Evolutionary conservation across 2,888 invertebrate species (phyloP).

Genomic region (Pristionchus arcanus): DNA sequence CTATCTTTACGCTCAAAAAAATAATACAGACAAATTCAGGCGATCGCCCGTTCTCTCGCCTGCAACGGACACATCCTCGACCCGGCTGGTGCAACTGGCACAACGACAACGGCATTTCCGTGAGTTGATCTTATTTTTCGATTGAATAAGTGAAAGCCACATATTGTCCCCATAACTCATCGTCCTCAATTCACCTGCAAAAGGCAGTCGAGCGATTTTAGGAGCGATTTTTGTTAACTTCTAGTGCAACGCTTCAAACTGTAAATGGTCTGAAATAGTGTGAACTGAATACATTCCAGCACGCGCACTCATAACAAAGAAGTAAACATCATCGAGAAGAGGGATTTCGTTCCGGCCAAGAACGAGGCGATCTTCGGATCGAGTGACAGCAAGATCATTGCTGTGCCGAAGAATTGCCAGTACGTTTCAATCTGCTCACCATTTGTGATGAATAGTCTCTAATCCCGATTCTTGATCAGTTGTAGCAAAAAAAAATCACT

Average conservation of each 20-base stretch:
- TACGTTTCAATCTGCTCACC: too few species aligned
- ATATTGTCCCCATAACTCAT: too few species aligned
- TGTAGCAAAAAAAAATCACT: too few species aligned
- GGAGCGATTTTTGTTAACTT: too few species aligned
- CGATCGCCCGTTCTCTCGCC: conserved; percentile 8
- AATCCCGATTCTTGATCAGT: too few species aligned
- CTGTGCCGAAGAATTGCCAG: conserved; percentile 27
- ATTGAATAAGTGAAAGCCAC: too few species aligned
- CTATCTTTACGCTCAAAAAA: background rate
- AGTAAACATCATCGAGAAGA: conserved; percentile 4
- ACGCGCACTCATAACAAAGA: background rate
- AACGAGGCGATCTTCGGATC: conserved; percentile 45
- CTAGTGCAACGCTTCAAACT: too few species aligned
- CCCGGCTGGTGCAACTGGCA: background rate
- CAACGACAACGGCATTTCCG: conserved; percentile 28
- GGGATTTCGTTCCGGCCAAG: conserved; percentile 41
- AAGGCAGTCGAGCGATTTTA: too few species aligned
- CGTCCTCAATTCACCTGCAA: too few species aligned
- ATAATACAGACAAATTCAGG: background rate
- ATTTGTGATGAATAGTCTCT: too few species aligned
- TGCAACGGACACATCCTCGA: conserved; percentile 48
- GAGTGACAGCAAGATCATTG: conserved; percentile 21
- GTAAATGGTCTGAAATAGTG: too few species aligned
- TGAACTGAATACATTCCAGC: too few species aligned
- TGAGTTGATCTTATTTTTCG: background rate